Percentiles rank a stretch among this genome's conserved stretches.
phyloP scores from a whole-genome alignment of 1,140 invertebrate genomes.

The Oreohelix idahoensis region DNA sequence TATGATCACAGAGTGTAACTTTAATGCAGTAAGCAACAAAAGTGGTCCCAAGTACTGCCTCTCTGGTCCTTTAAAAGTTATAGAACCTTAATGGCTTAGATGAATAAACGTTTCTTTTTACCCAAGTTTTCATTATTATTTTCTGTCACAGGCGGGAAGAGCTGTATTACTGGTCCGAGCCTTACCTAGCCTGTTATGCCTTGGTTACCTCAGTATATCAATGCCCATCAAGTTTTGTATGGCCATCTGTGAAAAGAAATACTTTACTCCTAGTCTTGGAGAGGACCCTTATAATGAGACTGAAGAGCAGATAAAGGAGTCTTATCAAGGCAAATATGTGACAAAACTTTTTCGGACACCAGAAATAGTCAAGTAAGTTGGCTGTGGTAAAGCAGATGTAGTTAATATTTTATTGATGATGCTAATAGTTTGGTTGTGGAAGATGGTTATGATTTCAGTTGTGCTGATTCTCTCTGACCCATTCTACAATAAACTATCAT shows the following conservation, averaged over 20 bases:
- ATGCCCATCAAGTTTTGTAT: slow-evolving; percentile 44
- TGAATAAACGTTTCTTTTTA: too few relatives aligned
- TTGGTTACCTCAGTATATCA: slow-evolving; percentile 50
- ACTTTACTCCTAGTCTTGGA: slow-evolving; percentile 12
- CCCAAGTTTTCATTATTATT: too few relatives aligned
- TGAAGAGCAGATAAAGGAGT: slow-evolving; percentile 46
- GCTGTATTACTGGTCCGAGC: slow-evolving; percentile 34
- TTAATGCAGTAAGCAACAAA: slow-evolving; percentile 33
- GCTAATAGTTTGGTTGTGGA: too few relatives aligned
- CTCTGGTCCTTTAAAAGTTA: too few relatives aligned
- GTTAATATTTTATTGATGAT: too few relatives aligned
- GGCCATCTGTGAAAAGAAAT: slow-evolving; percentile 22
- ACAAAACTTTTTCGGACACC: slow-evolving; percentile 46
- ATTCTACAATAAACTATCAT: too few relatives aligned
- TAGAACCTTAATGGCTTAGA: too few relatives aligned
- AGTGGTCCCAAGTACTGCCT: too few relatives aligned
- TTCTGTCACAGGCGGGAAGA: slow-evolving; percentile 34
- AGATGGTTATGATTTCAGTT: too few relatives aligned
- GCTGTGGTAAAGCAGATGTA: too few relatives aligned
- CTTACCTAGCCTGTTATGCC: slow-evolving; percentile 49
- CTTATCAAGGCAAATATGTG: slow-evolving; percentile 52
- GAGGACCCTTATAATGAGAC: slow-evolving; percentile 38
- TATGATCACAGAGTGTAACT: slow-evolving; percentile 36
- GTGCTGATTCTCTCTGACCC: too few relatives aligned
- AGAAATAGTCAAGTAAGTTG: slow-evolving; percentile 29